Base-by-base conservation (phyloP, 2,888 invertebrate genomes). In the Allophyes oxyacanthae region DNA sequence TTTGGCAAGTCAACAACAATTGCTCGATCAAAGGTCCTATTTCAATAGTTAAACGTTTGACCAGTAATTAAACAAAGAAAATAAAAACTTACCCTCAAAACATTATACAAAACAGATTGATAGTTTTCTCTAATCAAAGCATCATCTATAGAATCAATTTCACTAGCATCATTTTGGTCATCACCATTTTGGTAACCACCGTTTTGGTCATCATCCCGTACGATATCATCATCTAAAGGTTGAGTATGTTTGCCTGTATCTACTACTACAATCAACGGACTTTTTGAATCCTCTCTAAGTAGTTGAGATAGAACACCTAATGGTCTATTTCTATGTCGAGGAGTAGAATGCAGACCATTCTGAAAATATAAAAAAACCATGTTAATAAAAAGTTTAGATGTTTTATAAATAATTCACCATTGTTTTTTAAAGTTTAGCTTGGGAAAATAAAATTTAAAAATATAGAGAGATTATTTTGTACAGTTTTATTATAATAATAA, bases 231-330 rank as follows among this genome's bases (percentile, higher is more conserved):
- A 30, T 42, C 30, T 13, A 30, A 10, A 15, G 10, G 2, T 10
- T 6, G 30, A 0, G 6, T 9, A 42, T 15, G 30, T 1, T 28
- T 28, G 5, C 2, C 9, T 10, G 42, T 26, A 6, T 42, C 30
- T 7, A 42, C 30, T 1, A 42, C 42, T 14, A 42, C 42, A 30
- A 42, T 30, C 6, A 42, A 30, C 2, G 42, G 42, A 10, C 30
- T 42, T 14, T 11, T 42, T 10, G 42, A 42, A 2, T 14, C 30
- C n/a, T 42, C 6, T 10, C 30, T 14, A 1, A 42, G 1, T 0
- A 42, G 28, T 10, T 30, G 30, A 1, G 42, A 42, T 6, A 42
- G 10, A 15, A 30, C 3, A 0, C 30, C 42, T 2, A 42, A 6
- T 6, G 28, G 6, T 6, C 13, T 10, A 6, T 7, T 1, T 14